A percentile compares a stretch with the other conserved stretches of the same genome.
These are phyloP conservation scores for Habropoda laboriosa DNA, from an alignment of 1,140 invertebrate genomes.

Conservation along the genomic window DNA sequence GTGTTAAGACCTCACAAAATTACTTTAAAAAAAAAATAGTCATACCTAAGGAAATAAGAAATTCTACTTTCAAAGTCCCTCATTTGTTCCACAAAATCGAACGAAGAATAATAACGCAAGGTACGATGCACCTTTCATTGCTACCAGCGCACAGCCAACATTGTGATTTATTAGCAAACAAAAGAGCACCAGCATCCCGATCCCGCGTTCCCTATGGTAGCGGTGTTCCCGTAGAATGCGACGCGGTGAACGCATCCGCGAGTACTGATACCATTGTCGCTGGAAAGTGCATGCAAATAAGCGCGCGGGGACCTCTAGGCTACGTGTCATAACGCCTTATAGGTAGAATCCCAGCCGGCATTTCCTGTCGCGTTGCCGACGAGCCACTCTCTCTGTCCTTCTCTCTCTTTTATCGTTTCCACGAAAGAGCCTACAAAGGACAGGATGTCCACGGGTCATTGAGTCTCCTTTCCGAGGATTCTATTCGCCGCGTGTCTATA, in stretches of 20 bases:
- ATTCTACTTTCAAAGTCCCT: too few species aligned
- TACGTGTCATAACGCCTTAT: conserved; percentile 70
- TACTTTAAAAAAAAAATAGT: too few species aligned
- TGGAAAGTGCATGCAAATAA: conserved; percentile 68
- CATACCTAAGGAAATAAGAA: too few species aligned
- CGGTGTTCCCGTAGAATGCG: conserved; percentile 22
- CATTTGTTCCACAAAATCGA: too few species aligned
- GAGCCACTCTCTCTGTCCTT: conserved; percentile 11
- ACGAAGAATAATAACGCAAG: neutral
- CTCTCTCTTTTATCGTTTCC: conserved; percentile 60
- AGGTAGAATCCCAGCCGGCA: conserved; percentile 53
- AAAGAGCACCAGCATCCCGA: neutral
- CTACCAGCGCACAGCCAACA: neutral
- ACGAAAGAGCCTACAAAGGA: conserved; percentile 62
- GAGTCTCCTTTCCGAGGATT: conserved; percentile 62
- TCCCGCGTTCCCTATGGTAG: neutral
- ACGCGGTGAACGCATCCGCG: conserved; percentile 27
- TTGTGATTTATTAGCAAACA: conserved; percentile 33
- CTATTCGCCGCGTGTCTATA: conserved; percentile 48
- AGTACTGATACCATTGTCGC: conserved; percentile 69
- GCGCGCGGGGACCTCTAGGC: conserved; percentile 53
- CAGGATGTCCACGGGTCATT: conserved; percentile 66
- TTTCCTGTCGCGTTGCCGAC: conserved; percentile 61
- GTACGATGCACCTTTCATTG: neutral
- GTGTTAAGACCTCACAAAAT: too few species aligned